These are phyloP conservation scores for Carposina sasakii DNA, from an alignment of 1,140 invertebrate species.

Conservation along the genomic window DNA sequence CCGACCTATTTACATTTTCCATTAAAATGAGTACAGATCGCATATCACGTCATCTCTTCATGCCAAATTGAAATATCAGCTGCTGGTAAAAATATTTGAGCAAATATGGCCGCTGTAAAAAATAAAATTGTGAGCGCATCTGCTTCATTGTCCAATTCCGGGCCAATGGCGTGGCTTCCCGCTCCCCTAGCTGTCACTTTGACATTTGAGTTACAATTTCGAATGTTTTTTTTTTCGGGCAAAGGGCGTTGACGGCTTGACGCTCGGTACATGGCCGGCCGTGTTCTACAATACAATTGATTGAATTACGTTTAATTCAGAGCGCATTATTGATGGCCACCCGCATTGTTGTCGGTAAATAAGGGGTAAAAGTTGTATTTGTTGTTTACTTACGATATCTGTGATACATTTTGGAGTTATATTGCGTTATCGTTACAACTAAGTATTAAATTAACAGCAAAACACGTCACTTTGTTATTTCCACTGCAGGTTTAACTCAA, in stretches of 20 bases:
- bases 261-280: slow-evolving; percentile 40
- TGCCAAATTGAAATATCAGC: slow-evolving; percentile 48
- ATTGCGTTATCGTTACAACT: too few relatives aligned
- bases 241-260: slow-evolving; percentile 51
- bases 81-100: slow-evolving; percentile 55
- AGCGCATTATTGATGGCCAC: slow-evolving; percentile 52
- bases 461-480: too few relatives aligned
- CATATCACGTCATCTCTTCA: slow-evolving; percentile 39
- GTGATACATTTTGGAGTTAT: too few relatives aligned
- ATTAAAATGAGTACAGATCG: slow-evolving; percentile 28
- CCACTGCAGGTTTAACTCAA: too few relatives aligned
- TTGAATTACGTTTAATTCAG: slow-evolving; percentile 60
- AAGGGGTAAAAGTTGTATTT: slow-evolving; percentile 33
- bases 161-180: slow-evolving; percentile 51
- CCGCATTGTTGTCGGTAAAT: slow-evolving; percentile 52
- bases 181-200: slow-evolving; percentile 65
- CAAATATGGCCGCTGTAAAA: slow-evolving; percentile 54
- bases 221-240: slow-evolving; percentile 46
- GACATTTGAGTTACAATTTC: slow-evolving; percentile 42
- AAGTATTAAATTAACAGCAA: too few relatives aligned
- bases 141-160: slow-evolving; percentile 64
- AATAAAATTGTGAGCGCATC: slow-evolving; percentile 48
- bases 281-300: slow-evolving; percentile 62
- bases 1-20: slow-evolving; percentile 29
- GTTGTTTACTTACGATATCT: too few relatives aligned